phyloP scores from a whole-genome alignment of 2,888 invertebrate species.

The Ariolimax columbianus region DNA sequence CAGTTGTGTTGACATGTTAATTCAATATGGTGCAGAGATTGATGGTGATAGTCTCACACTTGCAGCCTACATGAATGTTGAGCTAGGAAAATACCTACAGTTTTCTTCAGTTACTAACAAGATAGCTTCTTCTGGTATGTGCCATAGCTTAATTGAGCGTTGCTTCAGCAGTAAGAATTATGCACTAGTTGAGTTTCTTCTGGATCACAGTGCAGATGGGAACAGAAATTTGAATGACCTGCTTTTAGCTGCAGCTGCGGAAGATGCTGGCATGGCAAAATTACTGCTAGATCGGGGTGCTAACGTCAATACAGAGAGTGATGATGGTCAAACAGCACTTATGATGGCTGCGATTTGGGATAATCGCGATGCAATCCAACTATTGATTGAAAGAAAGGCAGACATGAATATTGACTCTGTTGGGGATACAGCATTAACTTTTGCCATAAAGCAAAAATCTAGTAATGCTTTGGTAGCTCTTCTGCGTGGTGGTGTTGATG shows the following conservation, averaged over 20 bases:
- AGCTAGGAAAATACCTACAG: background rate
- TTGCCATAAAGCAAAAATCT: background rate
- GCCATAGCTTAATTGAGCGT: background rate
- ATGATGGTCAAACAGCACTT: background rate
- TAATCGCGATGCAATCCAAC: background rate
- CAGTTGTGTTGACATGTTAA: conserved; percentile 9
- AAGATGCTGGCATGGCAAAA: background rate
- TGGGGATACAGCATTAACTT: conserved; percentile 15
- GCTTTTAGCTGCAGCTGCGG: background rate
- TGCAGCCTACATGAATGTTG: conserved; percentile 8
- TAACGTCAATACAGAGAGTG: background rate
- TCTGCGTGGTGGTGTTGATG: conserved; percentile 24
- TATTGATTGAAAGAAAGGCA: conserved; percentile 19
- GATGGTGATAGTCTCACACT: background rate
- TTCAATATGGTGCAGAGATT: conserved; percentile 17
- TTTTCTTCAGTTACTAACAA: background rate
- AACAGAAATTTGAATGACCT: background rate
- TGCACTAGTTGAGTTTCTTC: conserved; percentile 4
- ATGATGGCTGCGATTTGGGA: conserved; percentile 15
- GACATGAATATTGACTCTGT: background rate
- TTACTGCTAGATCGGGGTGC: conserved; percentile 27
- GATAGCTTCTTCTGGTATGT: background rate
- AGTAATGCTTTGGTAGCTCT: conserved; percentile 1
- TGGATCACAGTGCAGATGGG: conserved; percentile 21
- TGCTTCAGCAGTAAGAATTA: background rate